These are phyloP conservation scores for Piprites chloris DNA, from an alignment of 2,113 vertebrate genomes.

Conservation along the genomic window DNA sequence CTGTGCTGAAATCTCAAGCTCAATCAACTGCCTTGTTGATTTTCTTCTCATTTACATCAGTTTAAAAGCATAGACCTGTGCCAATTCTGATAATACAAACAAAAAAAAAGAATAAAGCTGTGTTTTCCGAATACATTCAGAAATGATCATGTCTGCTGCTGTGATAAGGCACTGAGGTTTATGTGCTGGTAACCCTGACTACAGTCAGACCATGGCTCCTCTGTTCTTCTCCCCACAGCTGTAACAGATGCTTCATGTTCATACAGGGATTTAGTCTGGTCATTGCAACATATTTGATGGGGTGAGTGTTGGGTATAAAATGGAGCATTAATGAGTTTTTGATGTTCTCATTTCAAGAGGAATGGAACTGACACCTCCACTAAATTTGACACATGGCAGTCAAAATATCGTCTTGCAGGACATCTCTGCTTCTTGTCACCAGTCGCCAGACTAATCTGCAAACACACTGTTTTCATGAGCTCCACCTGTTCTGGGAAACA, in stretches of 20 bases:
- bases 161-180: background rate
- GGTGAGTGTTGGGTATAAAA: background rate
- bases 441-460: background rate
- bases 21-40: slow-evolving; percentile 30
- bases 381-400: background rate
- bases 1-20: slow-evolving; percentile 8
- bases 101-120: background rate
- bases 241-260: background rate
- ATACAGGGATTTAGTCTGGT: background rate
- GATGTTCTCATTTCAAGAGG: background rate
- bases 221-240: background rate
- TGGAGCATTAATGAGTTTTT: background rate
- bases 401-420: background rate
- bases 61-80: background rate
- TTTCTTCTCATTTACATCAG: background rate
- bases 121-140: background rate
- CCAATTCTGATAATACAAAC: background rate
- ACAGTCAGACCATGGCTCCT: background rate
- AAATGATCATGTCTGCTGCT: background rate
- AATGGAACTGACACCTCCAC: background rate
- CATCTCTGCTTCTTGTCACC: background rate
- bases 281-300: background rate
- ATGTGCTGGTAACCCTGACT: background rate
- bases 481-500: background rate
- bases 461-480: background rate